Evolutionary conservation across 2,113 vertebrate genomes (phyloP), one percentile per base, ranked within the genome.

Genomic region (Ranitomeya variabilis): DNA sequence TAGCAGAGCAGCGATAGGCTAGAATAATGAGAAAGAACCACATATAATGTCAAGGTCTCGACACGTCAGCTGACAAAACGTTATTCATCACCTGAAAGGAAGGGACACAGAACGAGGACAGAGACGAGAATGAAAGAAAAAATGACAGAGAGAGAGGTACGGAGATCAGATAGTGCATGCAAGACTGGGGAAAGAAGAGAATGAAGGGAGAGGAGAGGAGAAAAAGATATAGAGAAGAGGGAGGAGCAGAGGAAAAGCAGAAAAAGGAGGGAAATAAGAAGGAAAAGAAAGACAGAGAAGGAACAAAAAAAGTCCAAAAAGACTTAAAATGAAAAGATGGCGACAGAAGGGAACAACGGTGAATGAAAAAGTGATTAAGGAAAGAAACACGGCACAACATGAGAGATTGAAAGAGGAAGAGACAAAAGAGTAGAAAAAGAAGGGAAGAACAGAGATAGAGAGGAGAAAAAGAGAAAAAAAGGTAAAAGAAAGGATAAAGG

Each of bases 1-100:
- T 62, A 26, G 55, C 57, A 21, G 51, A 18, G 16, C 80, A 10
- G 80, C 19, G 26, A 81, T 81, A 81, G 59, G 80, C 11, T 11
- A 31, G 19, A 62, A 59, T 51, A 21, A 59, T 51, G 60, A 14
- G 60, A 83, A 19, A 37, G 21, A 83, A 45, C 18, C 31, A 11
- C 26, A 62, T 60, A 21, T 83, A 83, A 64, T 81, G 80, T 81
- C 80, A 81, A 81, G 80, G 80, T 18, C 80, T 81, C 12, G 37
- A 80, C 79, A n/a, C 9, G 16, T 26, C 23, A 31, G 26, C 55
- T 60, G 54, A 80, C 54, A 59, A 80, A 55, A 37, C 13, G 62
- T 19, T 62, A 81, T 81, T 62, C 59, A 64, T 10, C 57, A 60
- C 80, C 80, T 81, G 80, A 81, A 26, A 81, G 80, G 23, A 37